Evolutionary conservation across 2,888 invertebrate genomes (phyloP).

Genomic region (Agrotis ipsilon): DNA sequence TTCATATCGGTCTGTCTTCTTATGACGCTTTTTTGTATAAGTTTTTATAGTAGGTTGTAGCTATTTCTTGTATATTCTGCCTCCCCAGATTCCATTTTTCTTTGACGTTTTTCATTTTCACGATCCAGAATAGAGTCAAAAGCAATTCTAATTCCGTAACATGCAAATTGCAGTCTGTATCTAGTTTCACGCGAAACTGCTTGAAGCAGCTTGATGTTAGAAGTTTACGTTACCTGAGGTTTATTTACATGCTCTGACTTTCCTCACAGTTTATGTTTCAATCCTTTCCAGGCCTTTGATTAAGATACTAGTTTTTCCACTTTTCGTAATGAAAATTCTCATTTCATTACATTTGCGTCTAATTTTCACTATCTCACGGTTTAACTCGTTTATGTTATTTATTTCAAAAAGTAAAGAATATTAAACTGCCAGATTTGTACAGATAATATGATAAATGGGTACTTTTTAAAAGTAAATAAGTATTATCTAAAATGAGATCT

Average conservation of each 20-base stretch:
- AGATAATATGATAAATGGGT: constrained; percentile 15
- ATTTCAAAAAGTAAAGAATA: constrained; percentile 2
- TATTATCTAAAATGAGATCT: constrained; percentile 28
- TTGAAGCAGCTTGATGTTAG: neutral
- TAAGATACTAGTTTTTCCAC: constrained; percentile 1
- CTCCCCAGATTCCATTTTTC: no score
- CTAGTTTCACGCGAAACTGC: constrained; percentile 3
- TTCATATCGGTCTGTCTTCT: no score
- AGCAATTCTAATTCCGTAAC: neutral
- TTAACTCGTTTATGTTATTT: constrained; percentile 12
- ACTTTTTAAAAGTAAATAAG: constrained; percentile 20
- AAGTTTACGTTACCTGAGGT: neutral
- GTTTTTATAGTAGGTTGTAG: no score
- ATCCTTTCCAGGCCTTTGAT: constrained; percentile 5
- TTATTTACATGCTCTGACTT: neutral
- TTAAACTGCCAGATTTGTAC: constrained; percentile 7
- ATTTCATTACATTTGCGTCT: constrained; percentile 10
- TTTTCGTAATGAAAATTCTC: constrained; percentile 12
- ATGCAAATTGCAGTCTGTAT: constrained; percentile 10
- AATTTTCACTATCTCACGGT: neutral
- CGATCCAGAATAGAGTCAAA: no score
- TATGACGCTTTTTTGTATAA: no score
- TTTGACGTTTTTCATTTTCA: no score
- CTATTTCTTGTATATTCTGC: no score
- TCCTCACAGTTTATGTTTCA: neutral